Percentiles rank a stretch among this genome's conserved stretches.
These are phyloP conservation scores for Poeciliopsis turrubarensis DNA, from an alignment of 2,113 vertebrate genomes.

Conservation along the genomic window DNA sequence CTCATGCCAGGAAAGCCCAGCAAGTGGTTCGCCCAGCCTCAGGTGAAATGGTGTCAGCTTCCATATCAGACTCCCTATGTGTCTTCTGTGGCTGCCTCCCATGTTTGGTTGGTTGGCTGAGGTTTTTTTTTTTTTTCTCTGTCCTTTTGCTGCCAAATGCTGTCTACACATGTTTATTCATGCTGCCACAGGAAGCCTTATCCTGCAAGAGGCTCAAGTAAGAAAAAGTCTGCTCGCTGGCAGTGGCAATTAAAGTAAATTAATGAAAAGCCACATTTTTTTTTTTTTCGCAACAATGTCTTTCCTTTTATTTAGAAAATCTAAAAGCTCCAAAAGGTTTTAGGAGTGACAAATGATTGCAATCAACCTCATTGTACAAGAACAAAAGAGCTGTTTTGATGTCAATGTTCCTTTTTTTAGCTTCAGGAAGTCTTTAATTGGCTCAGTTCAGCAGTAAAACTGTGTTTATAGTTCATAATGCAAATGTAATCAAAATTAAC, in stretches of 20 bases:
- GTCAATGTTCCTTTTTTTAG: slow-evolving; percentile 63
- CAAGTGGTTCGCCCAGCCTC: slow-evolving; percentile 60
- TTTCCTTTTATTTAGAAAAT: not conserved
- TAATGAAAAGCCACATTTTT: slow-evolving; percentile 23
- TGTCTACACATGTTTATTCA: slow-evolving; percentile 74
- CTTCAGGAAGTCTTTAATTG: slow-evolving; percentile 77
- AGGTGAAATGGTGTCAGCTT: slow-evolving; percentile 75
- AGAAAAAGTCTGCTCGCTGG: slow-evolving; percentile 6
- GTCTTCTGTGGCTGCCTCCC: slow-evolving; percentile 44
- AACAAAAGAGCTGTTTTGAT: slow-evolving; percentile 54
- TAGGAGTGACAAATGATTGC: slow-evolving; percentile 60
- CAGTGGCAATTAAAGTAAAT: slow-evolving; percentile 26
- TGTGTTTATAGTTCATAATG: slow-evolving; percentile 81
- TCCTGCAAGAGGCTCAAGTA: slow-evolving; percentile 56
- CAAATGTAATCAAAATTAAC: slow-evolving; percentile 81
- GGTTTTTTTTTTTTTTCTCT: slow-evolving; percentile 13
- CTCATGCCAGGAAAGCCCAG: slow-evolving; percentile 57
- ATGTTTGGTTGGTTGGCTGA: slow-evolving; percentile 49
- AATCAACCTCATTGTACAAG: slow-evolving; percentile 51
- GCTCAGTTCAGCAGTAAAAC: slow-evolving; percentile 77
- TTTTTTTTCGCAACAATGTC: not conserved
- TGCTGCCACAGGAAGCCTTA: slow-evolving; percentile 63
- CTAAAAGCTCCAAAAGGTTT: slow-evolving; percentile 26
- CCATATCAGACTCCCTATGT: slow-evolving; percentile 53
- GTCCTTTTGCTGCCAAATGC: slow-evolving; percentile 52